Evolutionary conservation across 1,140 invertebrate species (phyloP), one percentile per base, ranked within the genome.

Genomic region (Protaetia brevitarsis): DNA sequence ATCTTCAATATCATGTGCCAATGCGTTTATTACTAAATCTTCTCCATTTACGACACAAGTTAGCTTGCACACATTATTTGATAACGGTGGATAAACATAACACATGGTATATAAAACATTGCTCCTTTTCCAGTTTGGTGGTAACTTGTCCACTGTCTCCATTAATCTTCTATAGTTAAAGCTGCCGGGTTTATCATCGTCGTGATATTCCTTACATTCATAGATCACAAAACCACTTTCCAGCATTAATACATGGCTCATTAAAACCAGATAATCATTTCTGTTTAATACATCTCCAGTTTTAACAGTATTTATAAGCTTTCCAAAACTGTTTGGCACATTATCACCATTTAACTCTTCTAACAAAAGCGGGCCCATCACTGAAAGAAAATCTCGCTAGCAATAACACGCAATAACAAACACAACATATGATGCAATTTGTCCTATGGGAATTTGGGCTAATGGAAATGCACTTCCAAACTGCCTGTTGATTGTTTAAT

Each of bases 231-330:
- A 76, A 8, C 77, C 77, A 67, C 19, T 57, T 70, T 78, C 76
- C 13, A 77, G 28, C 74, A 77, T 77, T 13, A 78, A 59, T 58
- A 77, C 67, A 60, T 74, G 74, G 21, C 76, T 63, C 7, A 77
- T 65, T 7, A 71, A 68, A 0, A 71, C 71, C n/a, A 75, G 28
- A 31, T 76, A 66, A 58, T 77, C 73, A 51, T 59, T 65, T 71
- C 37, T 69, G 45, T 69, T 68, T 6, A 68, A 29, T 4, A 63
- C 21, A 31, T 34, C 23, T 19, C 28, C 64, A 64, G 8, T 8
- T 65, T 68, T 61, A 27, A 70, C 56, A 30, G 37, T 68, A 37
- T 27, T 60, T 41, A 71, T 45, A 28, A 75, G 13, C 58, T 72
- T 71, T 34, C 64, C 21, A 27, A 73, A 60, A 45, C 63, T 69